These are phyloP conservation scores for Drosophila multiciliata DNA, from an alignment of 2,888 invertebrate genomes.

Conservation along the genomic window DNA sequence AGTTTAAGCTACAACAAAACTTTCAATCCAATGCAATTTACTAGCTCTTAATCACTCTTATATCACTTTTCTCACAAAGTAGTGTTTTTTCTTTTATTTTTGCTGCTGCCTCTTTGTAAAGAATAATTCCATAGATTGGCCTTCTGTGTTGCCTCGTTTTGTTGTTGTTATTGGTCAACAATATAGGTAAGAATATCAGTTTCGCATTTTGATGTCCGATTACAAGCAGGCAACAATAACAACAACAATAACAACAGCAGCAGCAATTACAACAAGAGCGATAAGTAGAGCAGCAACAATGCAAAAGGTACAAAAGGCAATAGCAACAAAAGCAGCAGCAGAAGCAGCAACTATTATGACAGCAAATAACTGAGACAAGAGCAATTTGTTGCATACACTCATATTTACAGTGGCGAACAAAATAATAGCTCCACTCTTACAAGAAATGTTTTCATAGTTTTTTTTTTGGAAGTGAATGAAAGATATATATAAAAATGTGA, in stretches of 20 bases:
- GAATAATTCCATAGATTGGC: constrained; percentile 39
- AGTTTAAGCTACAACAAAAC: neutral
- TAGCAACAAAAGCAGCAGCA: constrained; percentile 48
- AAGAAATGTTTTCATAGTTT: neutral
- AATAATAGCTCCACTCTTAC: neutral
- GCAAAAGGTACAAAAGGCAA: constrained; percentile 2
- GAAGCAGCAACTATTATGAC: constrained; percentile 71
- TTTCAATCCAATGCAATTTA: neutral
- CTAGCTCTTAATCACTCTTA: neutral
- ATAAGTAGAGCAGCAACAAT: constrained; percentile 74
- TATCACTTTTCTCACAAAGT: neutral
- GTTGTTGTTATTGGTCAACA: constrained; percentile 69
- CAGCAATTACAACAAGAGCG: constrained; percentile 32
- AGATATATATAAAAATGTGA: no score
- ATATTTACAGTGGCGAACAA: constrained; percentile 7
- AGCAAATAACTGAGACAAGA: constrained; percentile 69
- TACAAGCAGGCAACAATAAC: constrained; percentile 52
- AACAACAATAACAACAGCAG: constrained; percentile 31
- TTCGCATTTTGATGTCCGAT: constrained; percentile 78
- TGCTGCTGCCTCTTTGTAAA: constrained; percentile 4
- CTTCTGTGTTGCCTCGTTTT: constrained; percentile 30
- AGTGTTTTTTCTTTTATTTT: neutral
- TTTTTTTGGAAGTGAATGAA: no score
- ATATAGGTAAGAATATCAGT: constrained; percentile 66
- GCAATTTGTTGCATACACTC: constrained; percentile 70